Base-by-base conservation (phyloP, 2,888 invertebrate genomes). In the Blomia tropicalis region DNA sequence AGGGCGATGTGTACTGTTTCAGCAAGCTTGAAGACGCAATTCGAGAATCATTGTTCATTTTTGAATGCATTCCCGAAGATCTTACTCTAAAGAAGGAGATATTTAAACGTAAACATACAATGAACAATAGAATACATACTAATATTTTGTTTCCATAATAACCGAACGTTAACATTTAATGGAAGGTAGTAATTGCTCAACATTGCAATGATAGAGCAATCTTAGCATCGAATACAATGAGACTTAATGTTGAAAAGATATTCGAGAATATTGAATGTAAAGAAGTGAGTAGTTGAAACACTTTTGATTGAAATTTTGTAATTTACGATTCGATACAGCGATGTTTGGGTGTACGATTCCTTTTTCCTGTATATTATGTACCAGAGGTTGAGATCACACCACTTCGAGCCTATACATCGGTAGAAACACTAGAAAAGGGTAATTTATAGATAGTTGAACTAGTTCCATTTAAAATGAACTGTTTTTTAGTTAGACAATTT, bases 291-390 rank as follows among this genome's bases (percentile, higher is more conserved):
- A n/a, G n/a, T n/a, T n/a, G n/a, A n/a, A n/a, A n/a, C n/a, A n/a
- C n/a, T n/a, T n/a, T n/a, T n/a, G n/a, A 51, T 4, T 30, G n/a
- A n/a, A n/a, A n/a, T n/a, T n/a, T n/a, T n/a, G n/a, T n/a, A n/a
- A n/a, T n/a, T n/a, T n/a, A n/a, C n/a, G n/a, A n/a, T n/a, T n/a
- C n/a, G n/a, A n/a, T 63, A 63, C 59, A 69, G 67, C 54, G 76
- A 63, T 73, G 73, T 51, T 63, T 75, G 19, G 76, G 75, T 4
- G 68, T 76, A n/a, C 68, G 76, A 32, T 76, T 75, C 68, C 68
- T 76, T 53, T 76, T 70, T 68, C 76, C 76, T 25, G 76, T 76
- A 2, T 75, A 75, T 64, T 74, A 70, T 65, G 74, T 76, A 44
- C 75, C 76, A 19, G 76, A 76, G 67, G 70, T 71, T 1, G 71